Evolutionary conservation across 1,140 invertebrate genomes (phyloP).

Genomic region (Panulirus ornatus): DNA sequence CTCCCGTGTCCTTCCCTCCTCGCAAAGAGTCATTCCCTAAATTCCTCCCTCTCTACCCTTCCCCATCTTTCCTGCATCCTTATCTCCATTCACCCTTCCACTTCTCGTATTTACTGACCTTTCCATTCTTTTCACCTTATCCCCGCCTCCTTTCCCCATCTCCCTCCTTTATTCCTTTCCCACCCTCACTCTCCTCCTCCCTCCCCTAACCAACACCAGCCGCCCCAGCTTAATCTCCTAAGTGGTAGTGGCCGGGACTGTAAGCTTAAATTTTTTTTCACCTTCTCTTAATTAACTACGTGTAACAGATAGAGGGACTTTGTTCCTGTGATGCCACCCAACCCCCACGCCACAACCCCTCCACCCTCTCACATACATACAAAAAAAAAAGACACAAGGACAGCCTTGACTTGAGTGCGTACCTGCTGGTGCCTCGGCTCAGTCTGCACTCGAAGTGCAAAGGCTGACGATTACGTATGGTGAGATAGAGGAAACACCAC

Average conservation of each 20-base stretch:
- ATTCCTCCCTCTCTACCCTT: not conserved
- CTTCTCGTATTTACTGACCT: too few species aligned
- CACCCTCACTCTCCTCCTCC: not conserved
- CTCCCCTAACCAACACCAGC: not conserved
- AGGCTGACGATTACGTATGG: too few species aligned
- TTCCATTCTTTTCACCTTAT: not conserved
- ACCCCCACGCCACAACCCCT: not conserved
- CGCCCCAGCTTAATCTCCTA: slow-evolving; percentile 33
- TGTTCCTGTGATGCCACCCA: not conserved
- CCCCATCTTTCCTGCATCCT: slow-evolving; percentile 13
- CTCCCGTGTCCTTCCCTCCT: not conserved
- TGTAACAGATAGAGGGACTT: slow-evolving; percentile 15
- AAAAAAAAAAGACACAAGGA: too few species aligned
- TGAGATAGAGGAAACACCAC: too few species aligned
- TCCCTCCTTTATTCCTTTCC: not conserved
- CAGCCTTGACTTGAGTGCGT: too few species aligned
- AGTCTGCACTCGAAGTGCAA: too few species aligned
- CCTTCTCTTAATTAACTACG: slow-evolving; percentile 23
- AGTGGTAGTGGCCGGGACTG: not conserved
- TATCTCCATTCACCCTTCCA: not conserved
- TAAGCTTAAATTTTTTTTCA: slow-evolving; percentile 32
- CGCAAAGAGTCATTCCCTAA: not conserved
- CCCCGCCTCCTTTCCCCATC: not conserved
- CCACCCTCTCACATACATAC: too few species aligned
- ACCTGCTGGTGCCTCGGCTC: too few species aligned